Base-by-base conservation (phyloP, 2,888 invertebrate species). In the Fissipunctia ypsillon region DNA sequence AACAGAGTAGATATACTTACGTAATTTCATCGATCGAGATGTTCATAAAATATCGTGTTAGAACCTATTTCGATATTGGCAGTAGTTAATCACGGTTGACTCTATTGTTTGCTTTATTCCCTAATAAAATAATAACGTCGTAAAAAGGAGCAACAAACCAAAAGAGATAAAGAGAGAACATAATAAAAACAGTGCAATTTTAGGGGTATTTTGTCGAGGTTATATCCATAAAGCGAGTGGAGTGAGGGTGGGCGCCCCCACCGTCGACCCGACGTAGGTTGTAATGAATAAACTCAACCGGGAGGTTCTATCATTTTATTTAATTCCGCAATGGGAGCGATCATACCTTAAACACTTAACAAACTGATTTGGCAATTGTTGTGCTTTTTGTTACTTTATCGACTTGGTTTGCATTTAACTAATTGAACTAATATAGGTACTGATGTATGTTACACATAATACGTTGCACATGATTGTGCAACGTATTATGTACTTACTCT, bases 101-200 rank as follows among this genome's bases (percentile, higher is more conserved):
- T 88, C 87, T 88, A 88, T 91, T 86, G 90, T 88, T 88, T 88
- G 88, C 87, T 88, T 90, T 91, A 92, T 90, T 92, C 89, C 87
- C 91, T 93, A 94, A 95, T 95, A 94, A 95, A 95, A 95, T 95
- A 95, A 95, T 94, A 95, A 94, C 92, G 88, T 90, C 91, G 92
- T 94, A 93, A 95, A 94, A 94, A 94, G 86, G 92, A 94, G 93
- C 94, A 95, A 94, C 94, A 95, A 95, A 96, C 95, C 95, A 93
- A 95, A 94, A 94, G 93, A 95, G 94, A 96, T 96, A 96, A 95
- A 95, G 95, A 94, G 93, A 92, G 93, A 95, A 94, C 93, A 94
- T 95, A 95, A 96, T 96, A 96, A 96, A 96, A 96, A 95, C 96
- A 96, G 93, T 96, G 95, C 96, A 96, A 96, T 96, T 96, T 96